Evolutionary conservation across 2,113 vertebrate genomes (phyloP), one percentile per base, ranked within the genome.

Genomic region (Takifugu bimaculatus): DNA sequence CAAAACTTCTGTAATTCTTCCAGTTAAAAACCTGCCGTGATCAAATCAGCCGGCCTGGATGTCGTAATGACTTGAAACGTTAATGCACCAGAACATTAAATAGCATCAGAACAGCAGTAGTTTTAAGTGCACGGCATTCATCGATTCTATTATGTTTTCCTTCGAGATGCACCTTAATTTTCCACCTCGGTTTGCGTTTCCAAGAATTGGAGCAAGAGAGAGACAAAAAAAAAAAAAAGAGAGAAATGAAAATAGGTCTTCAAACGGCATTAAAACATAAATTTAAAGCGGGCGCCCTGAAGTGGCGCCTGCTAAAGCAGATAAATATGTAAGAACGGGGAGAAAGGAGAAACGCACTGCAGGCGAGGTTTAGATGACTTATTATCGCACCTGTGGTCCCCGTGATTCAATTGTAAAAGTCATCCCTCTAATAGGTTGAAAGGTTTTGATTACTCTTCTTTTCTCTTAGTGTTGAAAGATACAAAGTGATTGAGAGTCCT

Each of bases 361-460:
- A 93, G 93, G 91, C 90, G 91, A 91, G 92, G 93, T 93, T 93
- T 93, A 93, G 94, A 96, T 94, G 93, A 95, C 96, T 96, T 94
- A 93, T 96, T 95, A 96, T 97, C 94, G 94, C 95, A 98, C 97
- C 95, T 98, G 96, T 91, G 94, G 94, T 97, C 94, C 93, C 93
- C 88, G 92, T 97, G 94, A 98, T 97, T 97, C 96, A 96, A 98
- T 99, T 98, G 95, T 93, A 93, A 93, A 96, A 96, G 94, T 95
- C 93, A 94, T 94, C 93, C 92, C 88, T 90, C 94, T 98, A 98
- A 98, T 98, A 97, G 94, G 94, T 97, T 97, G 95, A 98, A 97
- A 98, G 95, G 95, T 97, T 97, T 96, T 95, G 95, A 98, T 98
- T 94, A 96, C 93, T 93, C 92, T 92, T 94, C 93, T 94, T 95